Percentiles rank a stretch among this genome's conserved stretches.
phyloP scores from a whole-genome alignment of 1,140 invertebrate genomes.

The Cyclina sinensis region DNA sequence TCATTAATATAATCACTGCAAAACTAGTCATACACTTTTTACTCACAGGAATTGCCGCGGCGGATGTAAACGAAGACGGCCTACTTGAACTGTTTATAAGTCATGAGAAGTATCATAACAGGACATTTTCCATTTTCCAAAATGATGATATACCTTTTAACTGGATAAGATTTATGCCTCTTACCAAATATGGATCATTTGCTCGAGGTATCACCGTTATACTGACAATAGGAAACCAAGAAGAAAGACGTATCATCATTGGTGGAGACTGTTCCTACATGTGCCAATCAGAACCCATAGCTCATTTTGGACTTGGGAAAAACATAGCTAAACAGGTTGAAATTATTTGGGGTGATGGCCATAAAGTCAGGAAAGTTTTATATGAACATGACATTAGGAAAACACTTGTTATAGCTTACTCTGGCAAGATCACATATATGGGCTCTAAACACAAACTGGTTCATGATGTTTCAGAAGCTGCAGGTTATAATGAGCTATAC shows the following conservation, averaged over 20 bases:
- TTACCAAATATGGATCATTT: slow-evolving; percentile 31
- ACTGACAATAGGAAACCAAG: slow-evolving; percentile 7
- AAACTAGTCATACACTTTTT: too few relatives aligned
- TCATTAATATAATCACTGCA: too few relatives aligned
- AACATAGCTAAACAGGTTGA: neutral
- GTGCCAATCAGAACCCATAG: slow-evolving; percentile 63
- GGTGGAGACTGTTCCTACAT: slow-evolving; percentile 62
- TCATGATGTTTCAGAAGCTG: neutral
- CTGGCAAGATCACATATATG: slow-evolving; percentile 28
- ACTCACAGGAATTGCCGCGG: slow-evolving; percentile 33
- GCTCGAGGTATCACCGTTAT: slow-evolving; percentile 49
- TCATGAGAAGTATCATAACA: neutral
- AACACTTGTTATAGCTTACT: slow-evolving; percentile 38
- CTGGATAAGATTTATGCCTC: slow-evolving; percentile 59
- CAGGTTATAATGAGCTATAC: neutral
- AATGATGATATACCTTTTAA: neutral
- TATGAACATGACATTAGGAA: slow-evolving; percentile 20
- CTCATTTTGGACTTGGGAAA: slow-evolving; percentile 60
- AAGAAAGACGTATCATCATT: slow-evolving; percentile 28
- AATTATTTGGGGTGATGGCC: slow-evolving; percentile 54
- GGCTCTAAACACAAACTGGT: neutral
- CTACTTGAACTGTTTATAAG: slow-evolving; percentile 28
- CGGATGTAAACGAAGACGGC: slow-evolving; percentile 54
- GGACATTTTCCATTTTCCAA: slow-evolving; percentile 38
- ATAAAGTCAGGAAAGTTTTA: slow-evolving; percentile 5